Evolutionary conservation across 2,888 invertebrate species (phyloP).

Genomic region (Andrena camellia): DNA sequence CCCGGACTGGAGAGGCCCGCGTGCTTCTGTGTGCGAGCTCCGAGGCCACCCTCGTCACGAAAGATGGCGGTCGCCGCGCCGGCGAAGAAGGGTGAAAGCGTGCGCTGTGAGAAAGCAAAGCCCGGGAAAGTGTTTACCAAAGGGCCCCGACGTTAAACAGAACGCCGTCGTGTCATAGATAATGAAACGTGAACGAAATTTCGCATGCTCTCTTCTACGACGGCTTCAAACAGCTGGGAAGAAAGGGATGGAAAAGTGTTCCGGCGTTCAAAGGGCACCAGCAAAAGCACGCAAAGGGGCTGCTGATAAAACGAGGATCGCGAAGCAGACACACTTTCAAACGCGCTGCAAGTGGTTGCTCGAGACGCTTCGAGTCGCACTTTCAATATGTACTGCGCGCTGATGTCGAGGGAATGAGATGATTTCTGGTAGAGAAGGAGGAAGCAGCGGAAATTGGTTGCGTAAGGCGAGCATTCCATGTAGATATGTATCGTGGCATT

Average conservation of each 20-base stretch:
- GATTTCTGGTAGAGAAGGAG: too few relatives aligned
- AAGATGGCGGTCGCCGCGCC: conserved; percentile 60
- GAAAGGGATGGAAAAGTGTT: conserved; percentile 48
- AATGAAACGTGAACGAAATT: conserved; percentile 70
- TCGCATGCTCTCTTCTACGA: conserved; percentile 31
- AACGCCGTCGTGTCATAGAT: conserved; percentile 71
- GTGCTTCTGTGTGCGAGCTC: conserved; percentile 45
- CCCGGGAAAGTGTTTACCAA: conserved; percentile 74
- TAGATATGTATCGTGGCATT: too few relatives aligned
- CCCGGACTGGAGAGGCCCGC: neutral
- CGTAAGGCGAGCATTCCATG: too few relatives aligned
- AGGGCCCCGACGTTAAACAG: conserved; percentile 76
- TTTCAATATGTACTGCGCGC: neutral
- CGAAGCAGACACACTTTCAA: neutral
- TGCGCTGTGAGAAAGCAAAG: conserved; percentile 62
- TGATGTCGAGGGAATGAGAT: too few relatives aligned
- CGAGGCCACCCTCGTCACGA: neutral
- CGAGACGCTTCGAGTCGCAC: neutral
- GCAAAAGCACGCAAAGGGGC: conserved; percentile 7
- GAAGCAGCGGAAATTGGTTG: too few relatives aligned
- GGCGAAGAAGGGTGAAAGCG: conserved; percentile 53
- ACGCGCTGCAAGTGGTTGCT: conserved; percentile 3
- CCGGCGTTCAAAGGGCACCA: conserved; percentile 19
- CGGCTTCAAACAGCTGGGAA: conserved; percentile 25
- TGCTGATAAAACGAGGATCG: conserved; percentile 25